These are phyloP conservation scores for Epirrhoe alternata DNA, from an alignment of 2,888 invertebrate species.

Conservation along the genomic window DNA sequence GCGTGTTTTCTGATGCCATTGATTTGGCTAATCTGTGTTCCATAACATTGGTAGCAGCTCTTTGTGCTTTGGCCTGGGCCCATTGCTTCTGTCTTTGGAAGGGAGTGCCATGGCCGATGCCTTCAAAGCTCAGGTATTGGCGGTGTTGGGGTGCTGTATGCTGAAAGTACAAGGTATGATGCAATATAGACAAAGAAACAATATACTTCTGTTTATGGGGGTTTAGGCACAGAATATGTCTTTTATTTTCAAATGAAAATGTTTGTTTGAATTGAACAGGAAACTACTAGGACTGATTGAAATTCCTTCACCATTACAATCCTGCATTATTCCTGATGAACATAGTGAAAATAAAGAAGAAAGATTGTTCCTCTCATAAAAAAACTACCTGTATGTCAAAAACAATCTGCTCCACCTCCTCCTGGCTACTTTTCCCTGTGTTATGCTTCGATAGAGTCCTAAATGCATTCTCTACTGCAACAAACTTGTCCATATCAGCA, in stretches of 20 bases:
- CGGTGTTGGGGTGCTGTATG: slow-evolving; percentile 96
- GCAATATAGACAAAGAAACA: neutral
- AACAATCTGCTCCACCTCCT: slow-evolving; percentile 84
- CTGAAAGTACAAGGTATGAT: slow-evolving; percentile 62
- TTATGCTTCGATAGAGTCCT: slow-evolving; percentile 88
- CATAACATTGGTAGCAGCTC: slow-evolving; percentile 87
- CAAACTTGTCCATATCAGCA: slow-evolving; percentile 90
- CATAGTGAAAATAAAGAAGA: no score
- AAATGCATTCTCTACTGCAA: slow-evolving; percentile 91
- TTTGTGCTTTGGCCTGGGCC: slow-evolving; percentile 87
- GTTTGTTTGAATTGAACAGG: no score
- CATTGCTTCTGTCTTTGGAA: slow-evolving; percentile 92
- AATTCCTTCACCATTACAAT: no score
- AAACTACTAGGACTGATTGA: no score
- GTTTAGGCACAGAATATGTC: no score
- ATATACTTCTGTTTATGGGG: no score
- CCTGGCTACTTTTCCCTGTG: slow-evolving; percentile 73
- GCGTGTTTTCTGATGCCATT: slow-evolving; percentile 85
- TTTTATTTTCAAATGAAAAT: no score
- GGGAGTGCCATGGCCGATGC: slow-evolving; percentile 91
- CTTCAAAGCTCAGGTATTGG: slow-evolving; percentile 92
- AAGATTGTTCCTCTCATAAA: no score
- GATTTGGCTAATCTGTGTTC: slow-evolving; percentile 88
- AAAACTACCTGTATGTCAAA: slow-evolving; percentile 86
- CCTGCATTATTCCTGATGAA: no score